A percentile compares a stretch with the other conserved stretches of the same genome.
Evolutionary conservation across 2,113 vertebrate species (phyloP).

Genomic region (Heliornis fulica): DNA sequence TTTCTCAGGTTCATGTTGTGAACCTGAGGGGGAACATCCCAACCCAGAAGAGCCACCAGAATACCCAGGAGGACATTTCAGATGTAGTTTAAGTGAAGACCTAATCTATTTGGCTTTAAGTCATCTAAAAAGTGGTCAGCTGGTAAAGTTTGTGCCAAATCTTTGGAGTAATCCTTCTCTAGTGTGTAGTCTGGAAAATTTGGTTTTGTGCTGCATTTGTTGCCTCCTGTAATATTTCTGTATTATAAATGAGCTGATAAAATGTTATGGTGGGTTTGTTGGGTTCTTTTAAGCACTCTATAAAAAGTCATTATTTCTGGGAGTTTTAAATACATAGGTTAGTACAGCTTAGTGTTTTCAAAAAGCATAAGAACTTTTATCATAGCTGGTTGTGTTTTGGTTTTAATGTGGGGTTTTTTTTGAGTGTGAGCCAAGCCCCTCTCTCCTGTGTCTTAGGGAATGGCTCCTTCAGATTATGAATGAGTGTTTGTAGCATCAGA

Average conservation of each 20-base stretch:
- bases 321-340: not conserved
- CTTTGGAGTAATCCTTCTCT: not conserved
- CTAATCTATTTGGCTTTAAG: not conserved
- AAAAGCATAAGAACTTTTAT: not conserved
- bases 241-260: not conserved
- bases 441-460: not conserved
- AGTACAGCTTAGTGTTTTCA: not conserved
- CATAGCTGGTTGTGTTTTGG: not conserved
- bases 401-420: not conserved
- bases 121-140: fast-evolving
- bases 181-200: not conserved
- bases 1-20: not conserved
- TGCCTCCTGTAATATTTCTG: not conserved
- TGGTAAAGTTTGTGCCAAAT: not conserved
- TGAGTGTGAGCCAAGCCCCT: not conserved
- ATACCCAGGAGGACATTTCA: not conserved
- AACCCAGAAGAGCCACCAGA: not conserved
- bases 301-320: not conserved
- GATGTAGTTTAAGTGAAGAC: not conserved
- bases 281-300: not conserved
- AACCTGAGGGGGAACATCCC: not conserved
- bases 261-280: not conserved
- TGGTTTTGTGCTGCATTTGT: not conserved
- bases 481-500: not conserved
- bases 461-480: not conserved